Conservation (phyloP, 2,113 vertebrate genomes). For the Psammodynastes pulverulentus region DNA sequence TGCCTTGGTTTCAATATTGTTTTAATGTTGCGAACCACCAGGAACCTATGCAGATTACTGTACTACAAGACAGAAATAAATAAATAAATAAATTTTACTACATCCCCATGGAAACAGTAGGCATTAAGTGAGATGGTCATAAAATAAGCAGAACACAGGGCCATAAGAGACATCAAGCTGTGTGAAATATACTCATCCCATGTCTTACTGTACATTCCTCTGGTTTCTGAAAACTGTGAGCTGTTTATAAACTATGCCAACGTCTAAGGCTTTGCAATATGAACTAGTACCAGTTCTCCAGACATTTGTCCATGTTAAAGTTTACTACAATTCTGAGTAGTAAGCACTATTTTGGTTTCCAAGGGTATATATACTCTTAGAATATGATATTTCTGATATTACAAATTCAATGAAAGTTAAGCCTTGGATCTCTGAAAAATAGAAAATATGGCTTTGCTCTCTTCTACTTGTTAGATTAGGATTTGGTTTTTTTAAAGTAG, state of each 20-base stretch:
- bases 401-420: background rate
- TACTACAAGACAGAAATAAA: background rate
- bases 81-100: background rate
- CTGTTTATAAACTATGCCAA: background rate
- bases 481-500: background rate
- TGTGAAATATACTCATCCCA: background rate
- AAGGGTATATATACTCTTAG: background rate
- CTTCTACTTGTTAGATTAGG: background rate
- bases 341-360: background rate
- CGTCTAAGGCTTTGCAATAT: background rate
- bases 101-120: background rate
- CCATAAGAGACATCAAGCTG: background rate
- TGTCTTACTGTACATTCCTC: background rate
- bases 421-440: background rate
- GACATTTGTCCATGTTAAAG: background rate
- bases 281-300: background rate
- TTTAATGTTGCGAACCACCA: background rate
- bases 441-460: background rate
- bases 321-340: background rate
- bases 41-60: background rate
- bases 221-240: background rate
- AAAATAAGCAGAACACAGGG: background rate
- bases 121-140: background rate
- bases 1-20: background rate
- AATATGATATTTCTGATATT: background rate